phyloP scores from a whole-genome alignment of 2,888 invertebrate genomes.

The Resseliella maxima region DNA sequence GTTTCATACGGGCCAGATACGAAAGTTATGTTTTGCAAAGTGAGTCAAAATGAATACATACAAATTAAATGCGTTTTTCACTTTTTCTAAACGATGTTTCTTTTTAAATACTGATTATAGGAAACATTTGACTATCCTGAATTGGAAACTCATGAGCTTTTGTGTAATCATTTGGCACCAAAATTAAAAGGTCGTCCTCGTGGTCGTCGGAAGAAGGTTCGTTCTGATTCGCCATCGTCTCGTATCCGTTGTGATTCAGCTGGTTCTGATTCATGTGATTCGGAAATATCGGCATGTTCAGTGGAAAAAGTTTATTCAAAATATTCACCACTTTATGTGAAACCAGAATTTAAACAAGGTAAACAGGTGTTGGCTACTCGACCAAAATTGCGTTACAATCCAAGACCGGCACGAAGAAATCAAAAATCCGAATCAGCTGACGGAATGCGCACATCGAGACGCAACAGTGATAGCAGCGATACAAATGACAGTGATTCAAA shows the following conservation, averaged over 20 bases:
- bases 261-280: conserved; percentile 72
- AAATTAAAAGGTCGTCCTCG: conserved; percentile 85
- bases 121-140: conserved; percentile 92
- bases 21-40: conserved; percentile 82
- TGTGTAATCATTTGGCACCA: conserved; percentile 90
- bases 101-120: conserved; percentile 62
- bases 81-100: background rate
- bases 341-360: conserved; percentile 57
- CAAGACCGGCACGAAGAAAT: conserved; percentile 59
- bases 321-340: conserved; percentile 57
- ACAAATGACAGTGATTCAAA: conserved; percentile 20
- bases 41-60: conserved; percentile 56
- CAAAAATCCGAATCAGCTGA: conserved; percentile 56
- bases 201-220: conserved; percentile 77
- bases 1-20: conserved; percentile 76
- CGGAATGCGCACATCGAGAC: background rate
- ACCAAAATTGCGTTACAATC: conserved; percentile 59
- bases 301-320: conserved; percentile 59
- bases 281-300: conserved; percentile 71
- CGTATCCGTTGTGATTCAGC: conserved; percentile 59
- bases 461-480: background rate
- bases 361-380: conserved; percentile 56
- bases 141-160: conserved; percentile 85
- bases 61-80: background rate
- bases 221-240: conserved; percentile 67